Evolutionary conservation across 2,113 vertebrate genomes (phyloP), one percentile per base, ranked within the genome.

Genomic region (Pachyramphus minor): DNA sequence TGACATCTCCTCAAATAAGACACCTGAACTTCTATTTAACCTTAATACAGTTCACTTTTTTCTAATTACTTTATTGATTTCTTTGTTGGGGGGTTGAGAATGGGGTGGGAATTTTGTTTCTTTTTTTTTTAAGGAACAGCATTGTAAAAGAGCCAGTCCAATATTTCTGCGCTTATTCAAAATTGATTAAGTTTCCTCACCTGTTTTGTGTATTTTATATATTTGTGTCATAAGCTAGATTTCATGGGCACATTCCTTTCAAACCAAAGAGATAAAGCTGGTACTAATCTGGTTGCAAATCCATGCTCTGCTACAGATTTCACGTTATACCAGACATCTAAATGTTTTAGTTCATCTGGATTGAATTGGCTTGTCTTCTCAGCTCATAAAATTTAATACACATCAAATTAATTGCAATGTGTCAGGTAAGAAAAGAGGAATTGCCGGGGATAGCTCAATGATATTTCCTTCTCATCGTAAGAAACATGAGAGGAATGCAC

Each of bases 41-140:
- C 58, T 55, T 94, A 87, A 79, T 78, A 41, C 4, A 49, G 4
- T 55, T 81, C 19, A 44, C 9, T 47, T 58, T 87, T 93, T 67
- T 27, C 58, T 91, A 91, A 93, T 80, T 27, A 76, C 28, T 92
- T 76, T 52, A 92, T 91, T 91, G 73, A 92, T 89, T 89, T 68
- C 14, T 52, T 84, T 78, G 16, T 55, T 89, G 42, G 27, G 28
- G 18, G 7, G 8, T 45, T 69, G 41, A n/a, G 6, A 12, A 14
- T 3, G 13, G 7, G 1, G 3, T 13, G 6, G 18, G 21, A 33
- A 42, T 55, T 18, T 14, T n/a, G 20, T 31, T 59, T 60, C 5
- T 23, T 56, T 68, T 23, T 56, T 68, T 63, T 66, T 66, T 30
- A 50, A 86, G 21, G 25, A 91, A 55, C 3, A 50, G 2, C 8